Evolutionary conservation across 2,888 invertebrate genomes (phyloP).

Genomic region (Furcula furcula): DNA sequence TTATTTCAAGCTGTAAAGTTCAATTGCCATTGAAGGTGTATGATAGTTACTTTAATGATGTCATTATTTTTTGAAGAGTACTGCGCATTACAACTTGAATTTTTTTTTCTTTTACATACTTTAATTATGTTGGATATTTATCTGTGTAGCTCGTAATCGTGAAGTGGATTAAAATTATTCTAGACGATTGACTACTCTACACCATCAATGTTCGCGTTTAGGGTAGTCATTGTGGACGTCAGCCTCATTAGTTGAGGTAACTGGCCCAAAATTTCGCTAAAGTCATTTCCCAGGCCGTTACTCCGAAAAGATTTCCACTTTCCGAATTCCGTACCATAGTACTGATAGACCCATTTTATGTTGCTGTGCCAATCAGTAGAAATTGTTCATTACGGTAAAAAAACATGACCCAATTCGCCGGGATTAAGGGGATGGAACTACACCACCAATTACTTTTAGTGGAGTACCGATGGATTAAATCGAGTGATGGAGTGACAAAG

Average conservation of each 20-base stretch:
- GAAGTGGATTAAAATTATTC: neutral
- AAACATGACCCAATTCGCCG: slow-evolving; percentile 14
- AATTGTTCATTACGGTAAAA: slow-evolving; percentile 12
- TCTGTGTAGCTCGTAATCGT: too few relatives aligned
- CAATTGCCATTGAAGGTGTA: too few relatives aligned
- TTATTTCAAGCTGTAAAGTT: too few relatives aligned
- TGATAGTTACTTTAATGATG: too few relatives aligned
- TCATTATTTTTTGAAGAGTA: too few relatives aligned
- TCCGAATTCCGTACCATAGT: slow-evolving; percentile 31
- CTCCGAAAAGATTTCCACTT: slow-evolving; percentile 52
- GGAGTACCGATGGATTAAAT: slow-evolving; percentile 9
- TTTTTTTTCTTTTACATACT: too few relatives aligned
- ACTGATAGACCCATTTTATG: slow-evolving; percentile 12
- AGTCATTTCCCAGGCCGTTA: slow-evolving; percentile 65
- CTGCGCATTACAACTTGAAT: too few relatives aligned
- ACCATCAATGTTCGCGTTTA: slow-evolving; percentile 52
- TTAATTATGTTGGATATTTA: too few relatives aligned
- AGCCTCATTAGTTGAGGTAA: slow-evolving; percentile 77
- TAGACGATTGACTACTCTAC: slow-evolving; percentile 27
- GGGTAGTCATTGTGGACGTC: slow-evolving; percentile 69
- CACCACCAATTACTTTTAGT: slow-evolving; percentile 16
- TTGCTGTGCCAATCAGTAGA: slow-evolving; percentile 16
- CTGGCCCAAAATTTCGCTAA: slow-evolving; percentile 67
- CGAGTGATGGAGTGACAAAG: slow-evolving; percentile 4
- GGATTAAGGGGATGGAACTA: slow-evolving; percentile 5